A percentile compares a stretch with the other conserved stretches of the same genome.
phyloP scores from a whole-genome alignment of 2,888 invertebrate genomes.

The Noctua fimbriata region DNA sequence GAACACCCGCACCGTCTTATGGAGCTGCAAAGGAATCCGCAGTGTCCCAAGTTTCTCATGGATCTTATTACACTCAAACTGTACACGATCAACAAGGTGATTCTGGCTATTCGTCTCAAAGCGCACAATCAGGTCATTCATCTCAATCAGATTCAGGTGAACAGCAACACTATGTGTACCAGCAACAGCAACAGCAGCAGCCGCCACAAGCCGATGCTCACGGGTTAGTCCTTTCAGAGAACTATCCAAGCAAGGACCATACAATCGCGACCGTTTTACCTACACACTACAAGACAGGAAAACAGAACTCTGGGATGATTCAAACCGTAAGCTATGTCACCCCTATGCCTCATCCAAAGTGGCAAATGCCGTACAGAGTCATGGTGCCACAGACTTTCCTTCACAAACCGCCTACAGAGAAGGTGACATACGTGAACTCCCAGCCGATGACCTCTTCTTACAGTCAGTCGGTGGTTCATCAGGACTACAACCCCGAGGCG shows the following conservation, averaged over 20 bases:
- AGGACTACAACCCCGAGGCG: slow-evolving; percentile 78
- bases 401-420: slow-evolving; percentile 79
- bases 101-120: slow-evolving; percentile 74
- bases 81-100: slow-evolving; percentile 75
- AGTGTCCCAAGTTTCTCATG: slow-evolving; percentile 60
- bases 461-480: slow-evolving; percentile 70
- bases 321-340: slow-evolving; percentile 87
- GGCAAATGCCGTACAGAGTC: slow-evolving; percentile 83
- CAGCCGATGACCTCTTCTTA: slow-evolving; percentile 80
- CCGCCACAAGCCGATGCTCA: slow-evolving; percentile 71
- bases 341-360: slow-evolving; percentile 83
- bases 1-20: slow-evolving; percentile 58
- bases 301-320: slow-evolving; percentile 72
- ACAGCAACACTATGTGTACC: slow-evolving; percentile 79
- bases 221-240: slow-evolving; percentile 87
- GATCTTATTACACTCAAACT: slow-evolving; percentile 71
- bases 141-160: slow-evolving; percentile 71
- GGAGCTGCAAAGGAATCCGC: slow-evolving; percentile 46
- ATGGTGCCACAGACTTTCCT: slow-evolving; percentile 87
- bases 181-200: slow-evolving; percentile 74
- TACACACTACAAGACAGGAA: slow-evolving; percentile 75
- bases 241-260: slow-evolving; percentile 90
- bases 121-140: slow-evolving; percentile 72
- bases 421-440: slow-evolving; percentile 85
- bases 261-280: slow-evolving; percentile 90